Conservation (phyloP, 1,140 invertebrate species). For the Plutomurus gul region DNA sequence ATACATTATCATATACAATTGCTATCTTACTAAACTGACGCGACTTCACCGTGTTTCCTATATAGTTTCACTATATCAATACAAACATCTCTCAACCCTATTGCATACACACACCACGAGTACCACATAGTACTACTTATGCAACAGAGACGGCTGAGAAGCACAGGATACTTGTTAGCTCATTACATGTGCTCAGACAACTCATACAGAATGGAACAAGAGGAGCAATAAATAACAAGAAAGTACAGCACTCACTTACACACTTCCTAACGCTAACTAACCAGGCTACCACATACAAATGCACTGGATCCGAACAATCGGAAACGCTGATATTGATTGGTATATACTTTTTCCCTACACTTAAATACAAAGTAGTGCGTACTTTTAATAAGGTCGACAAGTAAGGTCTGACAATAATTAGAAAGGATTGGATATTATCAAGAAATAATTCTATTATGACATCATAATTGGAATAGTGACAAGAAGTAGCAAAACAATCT, state of each 20-base stretch:
- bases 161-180: background rate
- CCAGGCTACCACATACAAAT: background rate
- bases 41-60: no score
- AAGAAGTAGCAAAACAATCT: background rate
- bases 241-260: background rate
- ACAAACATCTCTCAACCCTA: no score
- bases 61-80: no score
- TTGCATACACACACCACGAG: no score
- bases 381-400: background rate
- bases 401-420: background rate
- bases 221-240: background rate
- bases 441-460: background rate
- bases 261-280: background rate
- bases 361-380: background rate
- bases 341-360: background rate
- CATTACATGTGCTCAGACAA: conserved; percentile 16
- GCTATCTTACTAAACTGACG: no score
- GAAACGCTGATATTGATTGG: background rate
- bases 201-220: conserved; percentile 1
- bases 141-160: no score
- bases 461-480: background rate
- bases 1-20: conserved; percentile 15
- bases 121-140: no score
- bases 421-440: background rate
- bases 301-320: background rate